phyloP scores from a whole-genome alignment of 92 coral and sea anemone species.

The Diadumene lineata region DNA sequence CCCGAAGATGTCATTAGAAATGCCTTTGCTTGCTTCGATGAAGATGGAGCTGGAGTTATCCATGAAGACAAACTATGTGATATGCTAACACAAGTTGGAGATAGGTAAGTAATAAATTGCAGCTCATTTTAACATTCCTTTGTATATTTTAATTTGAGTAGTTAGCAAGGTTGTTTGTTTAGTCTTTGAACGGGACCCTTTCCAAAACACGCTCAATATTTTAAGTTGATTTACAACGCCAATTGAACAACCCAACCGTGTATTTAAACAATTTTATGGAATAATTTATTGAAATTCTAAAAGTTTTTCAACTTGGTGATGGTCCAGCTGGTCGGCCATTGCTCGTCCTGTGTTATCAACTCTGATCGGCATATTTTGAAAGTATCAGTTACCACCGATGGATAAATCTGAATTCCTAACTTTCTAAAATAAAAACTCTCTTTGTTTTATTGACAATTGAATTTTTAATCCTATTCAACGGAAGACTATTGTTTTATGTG shows the following conservation, averaged over 20 bases:
- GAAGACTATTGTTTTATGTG: not conserved
- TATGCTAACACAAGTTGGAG: slow-evolving; percentile 74
- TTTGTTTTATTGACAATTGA: not conserved
- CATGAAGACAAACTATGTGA: slow-evolving; percentile 84
- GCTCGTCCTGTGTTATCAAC: not conserved
- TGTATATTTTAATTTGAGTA: not conserved
- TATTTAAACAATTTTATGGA: not conserved
- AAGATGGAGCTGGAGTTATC: slow-evolving; percentile 72
- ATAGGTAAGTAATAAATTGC: slow-evolving; percentile 52
- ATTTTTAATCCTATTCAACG: not conserved
- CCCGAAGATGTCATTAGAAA: slow-evolving; percentile 95
- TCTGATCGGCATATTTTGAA: not conserved
- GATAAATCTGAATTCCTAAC: not conserved
- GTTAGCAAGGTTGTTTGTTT: slow-evolving; percentile 26
- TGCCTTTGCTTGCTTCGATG: slow-evolving; percentile 92
- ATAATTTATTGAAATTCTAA: not conserved
- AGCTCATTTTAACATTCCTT: not conserved
- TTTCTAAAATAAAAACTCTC: not conserved
- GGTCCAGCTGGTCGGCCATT: not conserved
- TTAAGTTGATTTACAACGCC: not conserved
- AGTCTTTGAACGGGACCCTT: not conserved
- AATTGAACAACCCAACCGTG: not conserved
- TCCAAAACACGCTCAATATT: not conserved
- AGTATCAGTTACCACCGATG: not conserved
- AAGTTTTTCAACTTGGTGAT: not conserved